These are phyloP conservation scores for Cheilinus undulatus DNA, from an alignment of 2,113 vertebrate species.

Conservation along the genomic window DNA sequence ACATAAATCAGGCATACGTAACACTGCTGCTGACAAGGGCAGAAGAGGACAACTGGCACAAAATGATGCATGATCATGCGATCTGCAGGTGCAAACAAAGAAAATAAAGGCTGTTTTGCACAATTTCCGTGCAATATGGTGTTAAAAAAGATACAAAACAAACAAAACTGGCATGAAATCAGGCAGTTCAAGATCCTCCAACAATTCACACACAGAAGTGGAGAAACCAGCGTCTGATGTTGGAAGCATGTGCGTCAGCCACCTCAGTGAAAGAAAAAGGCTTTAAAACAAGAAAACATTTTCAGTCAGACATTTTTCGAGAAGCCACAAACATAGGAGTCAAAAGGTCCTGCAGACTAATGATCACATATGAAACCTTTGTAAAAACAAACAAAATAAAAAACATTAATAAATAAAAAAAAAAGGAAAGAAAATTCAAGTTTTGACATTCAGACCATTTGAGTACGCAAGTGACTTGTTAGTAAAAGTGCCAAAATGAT, in stretches of 20 bases:
- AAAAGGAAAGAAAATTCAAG: slow-evolving; percentile 67
- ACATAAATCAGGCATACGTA: slow-evolving; percentile 48
- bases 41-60: slow-evolving; percentile 60
- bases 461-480: slow-evolving; percentile 6
- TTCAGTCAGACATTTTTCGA: slow-evolving; percentile 2
- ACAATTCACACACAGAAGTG: slow-evolving; percentile 1
- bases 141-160: not conserved
- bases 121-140: slow-evolving; percentile 58
- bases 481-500: slow-evolving; percentile 53
- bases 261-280: slow-evolving; percentile 36
- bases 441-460: slow-evolving; percentile 47
- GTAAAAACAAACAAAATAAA: slow-evolving; percentile 9
- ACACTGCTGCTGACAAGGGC: slow-evolving; percentile 63
- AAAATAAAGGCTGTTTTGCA: slow-evolving; percentile 55
- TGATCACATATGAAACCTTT: slow-evolving; percentile 31
- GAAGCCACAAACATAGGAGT: slow-evolving; percentile 40
- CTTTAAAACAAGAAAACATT: slow-evolving; percentile 42
- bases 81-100: slow-evolving; percentile 55
- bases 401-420: too few relatives aligned
- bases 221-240: slow-evolving; percentile 31
- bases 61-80: slow-evolving; percentile 47
- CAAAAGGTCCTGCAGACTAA: slow-evolving; percentile 17
- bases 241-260: slow-evolving; percentile 42
- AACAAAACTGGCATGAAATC: slow-evolving; percentile 27
- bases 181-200: slow-evolving; percentile 33